Conservation (phyloP, 2,888 invertebrate genomes). For the Ophion ellenae region DNA sequence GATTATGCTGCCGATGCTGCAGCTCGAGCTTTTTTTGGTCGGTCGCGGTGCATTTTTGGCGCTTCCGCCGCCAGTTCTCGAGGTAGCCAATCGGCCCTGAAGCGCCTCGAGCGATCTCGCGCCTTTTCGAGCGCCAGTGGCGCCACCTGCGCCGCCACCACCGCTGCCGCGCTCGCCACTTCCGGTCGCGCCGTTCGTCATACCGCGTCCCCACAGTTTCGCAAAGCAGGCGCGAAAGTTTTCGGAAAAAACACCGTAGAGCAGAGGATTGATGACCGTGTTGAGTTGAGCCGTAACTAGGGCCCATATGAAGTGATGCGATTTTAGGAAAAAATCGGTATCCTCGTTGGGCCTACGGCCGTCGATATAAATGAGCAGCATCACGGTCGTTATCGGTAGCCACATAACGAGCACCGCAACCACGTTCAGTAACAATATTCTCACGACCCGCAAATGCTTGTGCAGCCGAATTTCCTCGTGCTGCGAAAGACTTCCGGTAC, state of each 20-base stretch:
- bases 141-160: conserved; percentile 65
- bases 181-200: conserved; percentile 63
- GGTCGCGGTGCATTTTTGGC: conserved; percentile 70
- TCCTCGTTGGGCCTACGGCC: conserved; percentile 84
- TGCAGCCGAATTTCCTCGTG: conserved; percentile 85
- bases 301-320: conserved; percentile 85
- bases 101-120: conserved; percentile 74
- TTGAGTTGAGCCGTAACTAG: conserved; percentile 85
- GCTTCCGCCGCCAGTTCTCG: conserved; percentile 73
- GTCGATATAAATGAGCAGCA: conserved; percentile 85
- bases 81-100: conserved; percentile 74
- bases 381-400: conserved; percentile 85
- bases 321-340: conserved; percentile 84
- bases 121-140: conserved; percentile 64
- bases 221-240: conserved; percentile 84
- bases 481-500: conserved; percentile 84
- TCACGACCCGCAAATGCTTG: conserved; percentile 85
- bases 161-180: conserved; percentile 71
- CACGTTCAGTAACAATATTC: conserved; percentile 85
- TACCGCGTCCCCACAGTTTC: conserved; percentile 81
- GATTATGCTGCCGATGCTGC: conserved; percentile 80
- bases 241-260: conserved; percentile 86
- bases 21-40: conserved; percentile 78
- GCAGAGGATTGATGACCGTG: conserved; percentile 85
- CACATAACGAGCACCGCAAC: conserved; percentile 86